Percentiles rank a stretch among this genome's conserved stretches.
Conservation (phyloP, 30 jellyfish, hydroid and myxozoan species). For the Phacellophora camtschatica region DNA sequence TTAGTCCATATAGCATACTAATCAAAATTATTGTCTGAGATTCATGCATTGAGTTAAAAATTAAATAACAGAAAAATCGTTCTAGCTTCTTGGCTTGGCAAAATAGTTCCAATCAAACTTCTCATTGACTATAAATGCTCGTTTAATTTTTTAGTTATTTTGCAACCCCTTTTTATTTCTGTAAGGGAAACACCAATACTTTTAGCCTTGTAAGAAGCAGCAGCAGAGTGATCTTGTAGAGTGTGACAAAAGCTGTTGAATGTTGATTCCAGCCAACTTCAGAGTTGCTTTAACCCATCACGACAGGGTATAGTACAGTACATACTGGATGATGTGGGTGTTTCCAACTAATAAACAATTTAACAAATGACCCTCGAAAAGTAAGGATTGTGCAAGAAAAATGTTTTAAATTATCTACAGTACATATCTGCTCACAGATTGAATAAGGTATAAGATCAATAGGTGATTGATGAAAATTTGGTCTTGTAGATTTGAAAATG, state of each 20-base stretch:
- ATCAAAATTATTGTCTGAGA: too few relatives aligned
- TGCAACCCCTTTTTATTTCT: neutral
- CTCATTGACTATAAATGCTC: neutral
- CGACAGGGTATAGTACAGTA: conserved; percentile 2
- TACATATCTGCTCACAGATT: neutral
- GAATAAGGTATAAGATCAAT: neutral
- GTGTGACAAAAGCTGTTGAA: neutral
- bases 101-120: conserved; percentile 1
- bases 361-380: neutral
- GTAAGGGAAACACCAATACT: neutral
- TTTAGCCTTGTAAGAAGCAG: neutral
- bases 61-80: too few relatives aligned
- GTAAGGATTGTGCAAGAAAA: neutral
- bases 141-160: neutral
- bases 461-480: conserved; percentile 31
- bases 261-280: conserved; percentile 1
- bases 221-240: conserved; percentile 30
- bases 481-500: conserved; percentile 10
- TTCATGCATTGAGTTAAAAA: too few relatives aligned
- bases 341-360: neutral
- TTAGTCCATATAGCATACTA: too few relatives aligned
- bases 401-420: neutral
- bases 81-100: conserved; percentile 13
- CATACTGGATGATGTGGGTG: conserved; percentile 2
- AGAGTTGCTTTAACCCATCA: neutral